phyloP scores from a whole-genome alignment of 2,113 vertebrate species.

The Elgaria multicarinata region DNA sequence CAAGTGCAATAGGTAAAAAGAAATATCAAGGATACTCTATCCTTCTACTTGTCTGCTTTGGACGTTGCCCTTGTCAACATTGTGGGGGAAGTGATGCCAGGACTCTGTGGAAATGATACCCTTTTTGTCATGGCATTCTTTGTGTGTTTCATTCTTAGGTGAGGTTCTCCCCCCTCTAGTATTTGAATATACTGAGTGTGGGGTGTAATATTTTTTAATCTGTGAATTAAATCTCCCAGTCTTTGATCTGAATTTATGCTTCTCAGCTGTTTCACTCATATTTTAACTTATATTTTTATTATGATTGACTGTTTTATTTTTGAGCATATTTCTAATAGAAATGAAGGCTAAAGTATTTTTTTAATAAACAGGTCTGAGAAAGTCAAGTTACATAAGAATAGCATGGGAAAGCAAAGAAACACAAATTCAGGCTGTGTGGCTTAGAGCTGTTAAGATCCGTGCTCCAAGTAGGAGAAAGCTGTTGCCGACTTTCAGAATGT shows the following conservation, averaged over 20 bases:
- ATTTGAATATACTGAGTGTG: not conserved
- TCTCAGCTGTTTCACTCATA: not conserved
- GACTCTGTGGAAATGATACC: not conserved
- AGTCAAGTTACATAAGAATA: not conserved
- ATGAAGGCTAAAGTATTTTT: no score
- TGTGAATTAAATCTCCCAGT: not conserved
- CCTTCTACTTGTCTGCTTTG: not conserved
- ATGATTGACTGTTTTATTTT: not conserved
- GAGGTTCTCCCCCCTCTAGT: not conserved
- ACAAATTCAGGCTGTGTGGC: not conserved
- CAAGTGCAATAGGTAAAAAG: not conserved
- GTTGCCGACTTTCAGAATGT: not conserved
- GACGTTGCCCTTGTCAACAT: no score
- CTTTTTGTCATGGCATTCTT: not conserved
- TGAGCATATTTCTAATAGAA: not conserved
- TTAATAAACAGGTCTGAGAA: not conserved
- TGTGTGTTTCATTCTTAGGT: not conserved
- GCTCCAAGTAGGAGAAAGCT: conserved; percentile 1
- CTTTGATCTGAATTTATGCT: conserved; percentile 1
- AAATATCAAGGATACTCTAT: not conserved
- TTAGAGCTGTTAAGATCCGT: not conserved
- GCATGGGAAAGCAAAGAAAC: not conserved
- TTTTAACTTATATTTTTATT: not conserved
- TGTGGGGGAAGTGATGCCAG: not conserved
- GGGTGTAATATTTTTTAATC: not conserved